phyloP scores from a whole-genome alignment of 1,140 invertebrate species.

The Pemphigus obesinymphae region DNA sequence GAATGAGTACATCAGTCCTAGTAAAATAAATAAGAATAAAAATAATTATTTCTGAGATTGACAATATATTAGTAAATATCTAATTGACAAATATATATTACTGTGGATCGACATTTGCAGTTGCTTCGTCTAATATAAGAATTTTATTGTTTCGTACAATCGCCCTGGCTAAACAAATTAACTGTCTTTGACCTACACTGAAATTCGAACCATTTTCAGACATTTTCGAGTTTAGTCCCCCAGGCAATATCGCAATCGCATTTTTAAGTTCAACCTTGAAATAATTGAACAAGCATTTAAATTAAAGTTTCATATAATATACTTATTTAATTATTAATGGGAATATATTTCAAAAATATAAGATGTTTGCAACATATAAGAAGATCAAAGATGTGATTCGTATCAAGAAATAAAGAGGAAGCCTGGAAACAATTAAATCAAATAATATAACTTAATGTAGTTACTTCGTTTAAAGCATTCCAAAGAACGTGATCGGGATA shows the following conservation, averaged over 20 bases:
- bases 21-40: constrained; percentile 46
- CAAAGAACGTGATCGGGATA: constrained; percentile 55
- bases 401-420: no score
- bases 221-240: constrained; percentile 70
- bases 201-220: no score
- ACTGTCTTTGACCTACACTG: no score
- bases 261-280: constrained; percentile 46
- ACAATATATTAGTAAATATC: neutral
- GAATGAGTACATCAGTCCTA: constrained; percentile 66
- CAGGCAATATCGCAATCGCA: constrained; percentile 68
- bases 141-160: no score
- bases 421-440: no score
- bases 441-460: neutral
- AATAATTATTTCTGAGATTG: no score
- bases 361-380: neutral
- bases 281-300: constrained; percentile 44
- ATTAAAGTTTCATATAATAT: constrained; percentile 46
- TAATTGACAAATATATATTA: constrained; percentile 47
- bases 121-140: constrained; percentile 71
- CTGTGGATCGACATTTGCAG: constrained; percentile 68
- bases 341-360: neutral
- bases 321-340: neutral
- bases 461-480: constrained; percentile 55
- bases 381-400: no score
- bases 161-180: no score